A percentile compares a stretch with the other conserved stretches of the same genome.
Evolutionary conservation across 2,797 vertebrate species (phyloP).

Genomic region (Trachops cirrhosus): DNA sequence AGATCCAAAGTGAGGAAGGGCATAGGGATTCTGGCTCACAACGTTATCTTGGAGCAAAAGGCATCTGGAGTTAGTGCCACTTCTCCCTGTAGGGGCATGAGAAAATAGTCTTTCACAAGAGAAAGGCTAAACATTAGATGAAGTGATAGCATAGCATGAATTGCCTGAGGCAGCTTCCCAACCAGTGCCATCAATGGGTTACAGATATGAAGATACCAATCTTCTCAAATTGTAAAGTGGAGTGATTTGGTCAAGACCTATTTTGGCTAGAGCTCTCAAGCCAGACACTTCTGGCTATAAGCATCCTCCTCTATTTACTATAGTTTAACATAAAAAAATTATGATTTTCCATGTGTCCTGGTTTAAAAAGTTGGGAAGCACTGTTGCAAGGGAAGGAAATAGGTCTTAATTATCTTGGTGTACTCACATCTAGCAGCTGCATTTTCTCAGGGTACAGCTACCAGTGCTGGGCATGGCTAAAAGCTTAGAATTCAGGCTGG

Average conservation of each 20-base stretch:
- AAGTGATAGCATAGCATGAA: neutral
- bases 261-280: neutral
- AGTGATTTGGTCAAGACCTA: neutral
- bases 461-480: neutral
- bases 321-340: neutral
- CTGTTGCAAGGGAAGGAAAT: neutral
- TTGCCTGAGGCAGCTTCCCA: neutral
- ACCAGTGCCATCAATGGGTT: neutral
- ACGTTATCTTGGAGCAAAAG: neutral
- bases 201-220: neutral
- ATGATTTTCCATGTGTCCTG: neutral
- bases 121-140: neutral
- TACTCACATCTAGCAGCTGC: neutral
- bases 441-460: neutral
- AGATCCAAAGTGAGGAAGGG: neutral
- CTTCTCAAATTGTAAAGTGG: neutral
- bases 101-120: neutral
- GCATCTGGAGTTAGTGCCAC: neutral
- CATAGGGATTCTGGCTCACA: neutral
- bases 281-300: neutral
- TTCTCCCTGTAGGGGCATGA: neutral
- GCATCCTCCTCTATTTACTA: neutral
- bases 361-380: neutral
- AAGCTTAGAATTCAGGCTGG: neutral
- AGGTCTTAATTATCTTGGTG: neutral